These are phyloP conservation scores for Polyodon spathula DNA, from an alignment of 2,113 vertebrate genomes.

Conservation along the genomic window DNA sequence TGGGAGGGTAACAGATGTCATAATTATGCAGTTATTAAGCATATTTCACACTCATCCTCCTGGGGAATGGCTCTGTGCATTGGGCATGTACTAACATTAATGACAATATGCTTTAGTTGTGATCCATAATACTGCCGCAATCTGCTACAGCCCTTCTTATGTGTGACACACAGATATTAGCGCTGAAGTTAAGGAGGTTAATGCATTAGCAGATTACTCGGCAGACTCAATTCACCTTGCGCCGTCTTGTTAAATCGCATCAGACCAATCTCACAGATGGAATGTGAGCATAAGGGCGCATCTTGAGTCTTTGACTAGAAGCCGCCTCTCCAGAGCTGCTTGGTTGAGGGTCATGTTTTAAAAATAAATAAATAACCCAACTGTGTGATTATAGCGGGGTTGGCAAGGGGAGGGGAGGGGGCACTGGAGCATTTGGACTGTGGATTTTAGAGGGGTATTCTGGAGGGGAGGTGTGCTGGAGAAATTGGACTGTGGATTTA, in stretches of 20 bases:
- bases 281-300: no score
- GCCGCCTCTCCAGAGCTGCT: no score
- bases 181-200: slow-evolving; percentile 35
- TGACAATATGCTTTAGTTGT: slow-evolving; percentile 59
- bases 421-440: no score
- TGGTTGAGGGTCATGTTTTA: no score
- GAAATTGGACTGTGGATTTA: background rate
- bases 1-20: slow-evolving; percentile 78
- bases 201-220: slow-evolving; percentile 35
- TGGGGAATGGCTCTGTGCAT: slow-evolving; percentile 30
- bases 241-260: slow-evolving; percentile 15
- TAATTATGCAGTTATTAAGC: slow-evolving; percentile 84
- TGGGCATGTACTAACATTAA: slow-evolving; percentile 48
- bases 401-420: background rate
- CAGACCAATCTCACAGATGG: slow-evolving; percentile 11
- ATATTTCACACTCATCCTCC: slow-evolving; percentile 65
- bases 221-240: slow-evolving; percentile 26
- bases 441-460: background rate
- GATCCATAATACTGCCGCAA: slow-evolving; percentile 44
- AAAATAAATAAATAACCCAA: no score
- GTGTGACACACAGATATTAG: slow-evolving; percentile 33
- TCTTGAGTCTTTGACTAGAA: no score
- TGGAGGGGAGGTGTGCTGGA: background rate
- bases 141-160: slow-evolving; percentile 42
- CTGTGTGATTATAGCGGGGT: no score